Conservation (phyloP, 2,113 vertebrate species). For the Regulus satrapa region DNA sequence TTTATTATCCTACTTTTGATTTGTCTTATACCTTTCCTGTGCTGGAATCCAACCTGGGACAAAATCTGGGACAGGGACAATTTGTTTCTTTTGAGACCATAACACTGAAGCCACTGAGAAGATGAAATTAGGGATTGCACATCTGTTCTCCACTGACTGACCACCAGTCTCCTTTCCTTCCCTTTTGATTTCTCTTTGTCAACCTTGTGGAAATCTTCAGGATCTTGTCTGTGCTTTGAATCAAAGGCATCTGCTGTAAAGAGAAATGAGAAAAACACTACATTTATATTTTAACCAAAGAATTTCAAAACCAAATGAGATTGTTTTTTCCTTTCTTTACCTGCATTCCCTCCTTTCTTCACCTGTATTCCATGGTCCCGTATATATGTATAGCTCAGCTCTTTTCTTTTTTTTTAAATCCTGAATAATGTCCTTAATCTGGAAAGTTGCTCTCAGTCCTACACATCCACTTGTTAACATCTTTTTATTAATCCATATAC, state of each 20-base stretch:
- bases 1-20: not conserved
- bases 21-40: conserved; percentile 71
- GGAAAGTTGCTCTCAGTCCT: not conserved
- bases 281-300: not conserved
- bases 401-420: not conserved
- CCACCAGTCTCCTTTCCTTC: not conserved
- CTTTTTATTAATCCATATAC: not conserved
- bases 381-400: not conserved
- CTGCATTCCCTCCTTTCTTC: not conserved
- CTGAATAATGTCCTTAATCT: not conserved
- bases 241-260: conserved; percentile 27
- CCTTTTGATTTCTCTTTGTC: not conserved
- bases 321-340: not conserved
- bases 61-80: conserved; percentile 77
- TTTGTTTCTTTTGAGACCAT: conserved; percentile 77
- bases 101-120: conserved; percentile 71
- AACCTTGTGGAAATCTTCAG: not conserved
- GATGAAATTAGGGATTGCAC: conserved; percentile 72
- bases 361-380: not conserved
- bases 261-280: not conserved
- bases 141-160: not conserved
- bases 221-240: not conserved
- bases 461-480: not conserved
- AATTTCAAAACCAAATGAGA: not conserved
- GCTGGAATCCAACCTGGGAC: conserved; percentile 77